These are phyloP conservation scores for Emydoidea blandingii DNA, from an alignment of 2,797 vertebrate genomes.

Conservation along the genomic window DNA sequence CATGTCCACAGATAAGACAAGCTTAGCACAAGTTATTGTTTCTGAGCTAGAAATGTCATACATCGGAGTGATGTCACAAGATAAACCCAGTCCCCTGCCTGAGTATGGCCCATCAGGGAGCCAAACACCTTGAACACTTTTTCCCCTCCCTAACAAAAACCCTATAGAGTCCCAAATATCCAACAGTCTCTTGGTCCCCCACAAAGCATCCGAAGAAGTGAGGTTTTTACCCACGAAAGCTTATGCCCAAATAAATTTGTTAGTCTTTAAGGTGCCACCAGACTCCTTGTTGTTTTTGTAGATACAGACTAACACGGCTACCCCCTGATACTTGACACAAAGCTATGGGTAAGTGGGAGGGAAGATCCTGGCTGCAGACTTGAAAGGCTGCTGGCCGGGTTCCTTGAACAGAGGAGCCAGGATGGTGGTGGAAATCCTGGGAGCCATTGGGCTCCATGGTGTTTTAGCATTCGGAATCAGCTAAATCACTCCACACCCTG, in stretches of 20 bases:
- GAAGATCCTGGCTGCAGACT: constrained; percentile 21
- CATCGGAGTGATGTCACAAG: constrained; percentile 64
- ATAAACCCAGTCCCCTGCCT: constrained; percentile 46
- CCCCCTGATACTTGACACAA: not conserved
- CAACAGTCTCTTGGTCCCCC: not conserved
- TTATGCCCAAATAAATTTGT: too few species aligned
- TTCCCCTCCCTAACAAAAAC: constrained; percentile 22
- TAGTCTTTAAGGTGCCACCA: too few species aligned
- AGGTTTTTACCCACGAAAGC: too few species aligned
- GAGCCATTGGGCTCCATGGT: constrained; percentile 41
- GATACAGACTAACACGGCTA: too few species aligned
- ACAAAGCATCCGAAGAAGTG: not conserved
- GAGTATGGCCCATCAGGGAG: rapidly evolving
- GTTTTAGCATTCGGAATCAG: constrained; percentile 19
- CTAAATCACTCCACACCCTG: not conserved
- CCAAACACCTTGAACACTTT: not conserved
- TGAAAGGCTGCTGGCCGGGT: not conserved
- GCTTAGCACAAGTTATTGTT: constrained; percentile 68
- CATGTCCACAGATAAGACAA: constrained; percentile 67
- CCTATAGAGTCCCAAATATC: not conserved
- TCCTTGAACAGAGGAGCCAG: constrained; percentile 41
- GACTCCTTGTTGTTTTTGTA: too few species aligned
- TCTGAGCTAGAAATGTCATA: constrained; percentile 67
- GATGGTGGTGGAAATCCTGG: not conserved
- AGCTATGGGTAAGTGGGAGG: not conserved